These are phyloP conservation scores for Ferdinandea cuprea DNA, from an alignment of 2,888 invertebrate genomes.

Conservation along the genomic window DNA sequence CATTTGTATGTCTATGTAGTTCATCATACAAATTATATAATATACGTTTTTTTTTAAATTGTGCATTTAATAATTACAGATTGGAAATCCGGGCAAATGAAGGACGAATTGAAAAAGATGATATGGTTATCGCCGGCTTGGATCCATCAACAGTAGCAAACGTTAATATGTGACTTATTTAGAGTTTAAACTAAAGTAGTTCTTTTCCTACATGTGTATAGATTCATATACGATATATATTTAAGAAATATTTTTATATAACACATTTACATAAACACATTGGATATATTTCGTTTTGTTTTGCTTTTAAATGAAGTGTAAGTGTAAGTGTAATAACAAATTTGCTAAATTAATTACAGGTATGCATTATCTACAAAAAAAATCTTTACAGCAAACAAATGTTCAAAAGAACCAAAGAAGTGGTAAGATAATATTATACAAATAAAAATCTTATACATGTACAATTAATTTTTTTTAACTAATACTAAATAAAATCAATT, in stretches of 20 bases:
- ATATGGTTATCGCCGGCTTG: slow-evolving; percentile 81
- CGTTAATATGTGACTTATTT: slow-evolving; percentile 27
- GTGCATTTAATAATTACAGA: slow-evolving; percentile 79
- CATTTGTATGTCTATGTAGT: too few relatives aligned
- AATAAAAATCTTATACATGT: too few relatives aligned
- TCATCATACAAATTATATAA: too few relatives aligned
- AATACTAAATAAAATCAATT: slow-evolving; percentile 91
- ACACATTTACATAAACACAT: slow-evolving; percentile 20
- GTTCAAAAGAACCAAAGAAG: too few relatives aligned
- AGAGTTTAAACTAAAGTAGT: not conserved
- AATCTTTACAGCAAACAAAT: too few relatives aligned
- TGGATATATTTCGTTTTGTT: slow-evolving; percentile 26
- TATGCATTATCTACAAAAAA: not conserved
- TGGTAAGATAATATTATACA: too few relatives aligned
- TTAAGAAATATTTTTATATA: slow-evolving; percentile 32
- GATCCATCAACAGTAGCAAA: slow-evolving; percentile 59
- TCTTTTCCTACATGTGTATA: not conserved
- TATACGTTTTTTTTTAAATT: not conserved
- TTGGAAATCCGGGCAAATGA: slow-evolving; percentile 84
- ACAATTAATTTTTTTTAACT: not conserved
- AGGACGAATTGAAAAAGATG: slow-evolving; percentile 83
- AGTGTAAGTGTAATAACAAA: slow-evolving; percentile 9
- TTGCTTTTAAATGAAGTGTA: slow-evolving; percentile 13
- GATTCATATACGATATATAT: slow-evolving; percentile 4
- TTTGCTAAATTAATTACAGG: slow-evolving; percentile 11